phyloP scores from a whole-genome alignment of 2,888 invertebrate genomes.

The Muscina levida region DNA sequence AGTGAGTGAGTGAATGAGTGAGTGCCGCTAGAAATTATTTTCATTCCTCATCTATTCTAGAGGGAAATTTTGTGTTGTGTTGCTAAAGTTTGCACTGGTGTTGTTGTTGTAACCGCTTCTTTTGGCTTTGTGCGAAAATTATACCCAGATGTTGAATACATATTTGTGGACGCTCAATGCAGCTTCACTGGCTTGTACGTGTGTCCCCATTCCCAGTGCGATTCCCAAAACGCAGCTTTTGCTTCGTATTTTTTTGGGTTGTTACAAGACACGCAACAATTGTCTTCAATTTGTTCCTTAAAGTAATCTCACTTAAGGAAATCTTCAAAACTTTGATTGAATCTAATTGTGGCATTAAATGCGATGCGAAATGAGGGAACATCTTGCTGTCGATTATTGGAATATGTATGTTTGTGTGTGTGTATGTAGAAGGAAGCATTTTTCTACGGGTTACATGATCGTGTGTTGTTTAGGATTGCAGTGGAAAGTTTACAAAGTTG shows the following conservation, averaged over 20 bases:
- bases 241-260: conserved; percentile 1
- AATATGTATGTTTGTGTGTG: no score
- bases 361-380: conserved; percentile 4
- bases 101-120: no score
- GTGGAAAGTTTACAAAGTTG: neutral
- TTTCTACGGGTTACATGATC: neutral
- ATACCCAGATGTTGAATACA: conserved; percentile 25
- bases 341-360: conserved; percentile 60
- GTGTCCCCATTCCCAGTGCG: conserved; percentile 59
- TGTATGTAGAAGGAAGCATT: no score
- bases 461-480: neutral
- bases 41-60: conserved; percentile 37
- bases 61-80: conserved; percentile 40
- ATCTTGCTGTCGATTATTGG: no score
- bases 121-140: neutral
- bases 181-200: conserved; percentile 34
- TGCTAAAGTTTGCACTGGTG: neutral
- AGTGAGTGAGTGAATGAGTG: neutral
- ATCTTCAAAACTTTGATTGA: conserved; percentile 63
- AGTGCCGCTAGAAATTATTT: conserved; percentile 44
- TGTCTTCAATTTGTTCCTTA: conserved; percentile 64
- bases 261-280: conserved; percentile 55
- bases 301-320: conserved; percentile 64
- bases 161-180: no score
- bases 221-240: conserved; percentile 18